Conservation (phyloP, 1,140 invertebrate species). For the Pseudomyrmex pallidus region DNA sequence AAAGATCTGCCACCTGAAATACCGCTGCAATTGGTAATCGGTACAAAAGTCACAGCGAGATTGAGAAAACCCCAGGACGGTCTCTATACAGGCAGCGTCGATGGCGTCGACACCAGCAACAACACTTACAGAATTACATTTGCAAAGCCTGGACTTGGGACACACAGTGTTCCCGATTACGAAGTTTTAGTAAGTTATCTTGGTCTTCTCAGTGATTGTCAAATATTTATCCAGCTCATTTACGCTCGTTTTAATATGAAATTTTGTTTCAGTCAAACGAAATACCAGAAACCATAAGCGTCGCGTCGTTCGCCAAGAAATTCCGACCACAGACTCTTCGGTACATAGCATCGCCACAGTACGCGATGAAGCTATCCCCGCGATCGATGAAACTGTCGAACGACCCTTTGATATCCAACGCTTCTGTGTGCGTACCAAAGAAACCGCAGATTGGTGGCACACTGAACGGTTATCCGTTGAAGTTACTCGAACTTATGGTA, state of each 20-base stretch:
- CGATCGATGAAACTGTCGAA: constrained; percentile 81
- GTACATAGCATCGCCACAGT: constrained; percentile 86
- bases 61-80: constrained; percentile 98
- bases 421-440: constrained; percentile 79
- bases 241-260: constrained; percentile 1
- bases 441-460: constrained; percentile 84
- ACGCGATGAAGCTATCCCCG: constrained; percentile 85
- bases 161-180: constrained; percentile 98
- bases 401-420: constrained; percentile 86
- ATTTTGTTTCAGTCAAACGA: constrained; percentile 90
- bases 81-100: constrained; percentile 97
- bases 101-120: constrained; percentile 98
- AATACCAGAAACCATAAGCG: constrained; percentile 94
- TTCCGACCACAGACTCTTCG: constrained; percentile 90
- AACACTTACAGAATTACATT: constrained; percentile 99
- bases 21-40: constrained; percentile 97
- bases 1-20: constrained; percentile 98
- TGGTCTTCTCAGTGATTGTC: neutral
- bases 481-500: constrained; percentile 94
- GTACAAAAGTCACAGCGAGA: constrained; percentile 97
- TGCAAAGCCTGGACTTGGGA: constrained; percentile 96
- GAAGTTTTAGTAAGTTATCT: constrained; percentile 91
- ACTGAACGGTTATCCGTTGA: constrained; percentile 93
- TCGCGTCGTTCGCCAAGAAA: constrained; percentile 93
- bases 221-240: neutral